A percentile compares a stretch with the other conserved stretches of the same genome.
phyloP scores from a whole-genome alignment of 2,113 vertebrate species.

The Laticauda colubrina region DNA sequence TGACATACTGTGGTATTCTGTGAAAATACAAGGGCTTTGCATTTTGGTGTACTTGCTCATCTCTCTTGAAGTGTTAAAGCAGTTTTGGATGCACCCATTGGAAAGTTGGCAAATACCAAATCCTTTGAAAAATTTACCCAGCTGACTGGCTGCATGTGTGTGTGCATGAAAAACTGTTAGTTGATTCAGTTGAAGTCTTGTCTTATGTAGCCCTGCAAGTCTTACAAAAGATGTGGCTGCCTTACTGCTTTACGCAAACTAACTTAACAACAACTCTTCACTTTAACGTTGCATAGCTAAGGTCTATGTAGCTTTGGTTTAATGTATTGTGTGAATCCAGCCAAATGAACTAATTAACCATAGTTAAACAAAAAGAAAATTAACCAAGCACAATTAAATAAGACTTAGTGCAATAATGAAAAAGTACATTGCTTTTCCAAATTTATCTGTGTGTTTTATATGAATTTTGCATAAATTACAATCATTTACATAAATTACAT shows the following conservation, averaged over 20 bases:
- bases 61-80: background rate
- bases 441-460: background rate
- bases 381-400: background rate
- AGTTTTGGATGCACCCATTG: background rate
- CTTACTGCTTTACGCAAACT: background rate
- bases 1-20: background rate
- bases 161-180: background rate
- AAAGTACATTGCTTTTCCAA: background rate
- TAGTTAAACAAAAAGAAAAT: background rate
- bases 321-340: background rate
- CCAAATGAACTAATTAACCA: background rate
- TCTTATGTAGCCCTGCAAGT: background rate
- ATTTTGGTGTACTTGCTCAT: background rate
- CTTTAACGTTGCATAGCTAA: background rate
- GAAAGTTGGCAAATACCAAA: background rate
- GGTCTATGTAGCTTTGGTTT: background rate
- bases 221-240: background rate
- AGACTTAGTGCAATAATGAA: background rate
- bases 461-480: background rate
- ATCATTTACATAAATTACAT: background rate
- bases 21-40: background rate
- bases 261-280: background rate
- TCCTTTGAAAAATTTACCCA: background rate
- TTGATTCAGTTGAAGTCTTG: background rate
- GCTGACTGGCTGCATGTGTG: background rate